These are phyloP conservation scores for Hirtodrosophila alboralis DNA, from an alignment of 2,888 invertebrate species.

Conservation along the genomic window DNA sequence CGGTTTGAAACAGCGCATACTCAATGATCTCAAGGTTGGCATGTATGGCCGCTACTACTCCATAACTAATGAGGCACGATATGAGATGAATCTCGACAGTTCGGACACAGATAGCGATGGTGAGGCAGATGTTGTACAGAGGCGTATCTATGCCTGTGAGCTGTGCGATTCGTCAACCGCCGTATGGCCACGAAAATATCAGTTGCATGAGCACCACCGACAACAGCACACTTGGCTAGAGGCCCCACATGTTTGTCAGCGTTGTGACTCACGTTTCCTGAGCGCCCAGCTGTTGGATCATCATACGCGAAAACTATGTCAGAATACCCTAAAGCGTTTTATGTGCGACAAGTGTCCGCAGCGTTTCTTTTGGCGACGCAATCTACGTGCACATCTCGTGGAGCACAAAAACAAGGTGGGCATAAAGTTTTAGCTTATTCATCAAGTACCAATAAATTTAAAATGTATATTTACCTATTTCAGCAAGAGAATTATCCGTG, in stretches of 20 bases:
- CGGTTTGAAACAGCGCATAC: conserved; percentile 64
- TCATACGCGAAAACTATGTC: conserved; percentile 85
- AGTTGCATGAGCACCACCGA: conserved; percentile 80
- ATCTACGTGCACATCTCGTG: conserved; percentile 76
- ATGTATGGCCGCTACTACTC: conserved; percentile 81
- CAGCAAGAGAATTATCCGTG: conserved; percentile 69
- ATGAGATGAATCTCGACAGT: conserved; percentile 81
- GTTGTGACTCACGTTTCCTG: conserved; percentile 86
- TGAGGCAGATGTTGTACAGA: conserved; percentile 55
- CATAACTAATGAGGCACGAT: conserved; percentile 81
- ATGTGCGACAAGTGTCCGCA: conserved; percentile 81
- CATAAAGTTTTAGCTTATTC: not conserved
- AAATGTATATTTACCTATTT: conserved; percentile 2
- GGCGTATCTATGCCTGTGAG: conserved; percentile 74
- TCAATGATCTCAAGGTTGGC: conserved; percentile 63
- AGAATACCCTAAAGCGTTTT: conserved; percentile 78
- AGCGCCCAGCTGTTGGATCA: conserved; percentile 85
- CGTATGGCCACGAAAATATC: conserved; percentile 79
- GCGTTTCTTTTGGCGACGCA: conserved; percentile 82
- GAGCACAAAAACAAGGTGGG: conserved; percentile 66
- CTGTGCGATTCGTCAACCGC: conserved; percentile 63
- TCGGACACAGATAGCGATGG: conserved; percentile 74
- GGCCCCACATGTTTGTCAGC: conserved; percentile 85
- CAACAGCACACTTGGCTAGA: conserved; percentile 84
- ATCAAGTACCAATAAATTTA: not conserved